Evolutionary conservation across 2,888 invertebrate species (phyloP).

Genomic region (Luperina testacea): DNA sequence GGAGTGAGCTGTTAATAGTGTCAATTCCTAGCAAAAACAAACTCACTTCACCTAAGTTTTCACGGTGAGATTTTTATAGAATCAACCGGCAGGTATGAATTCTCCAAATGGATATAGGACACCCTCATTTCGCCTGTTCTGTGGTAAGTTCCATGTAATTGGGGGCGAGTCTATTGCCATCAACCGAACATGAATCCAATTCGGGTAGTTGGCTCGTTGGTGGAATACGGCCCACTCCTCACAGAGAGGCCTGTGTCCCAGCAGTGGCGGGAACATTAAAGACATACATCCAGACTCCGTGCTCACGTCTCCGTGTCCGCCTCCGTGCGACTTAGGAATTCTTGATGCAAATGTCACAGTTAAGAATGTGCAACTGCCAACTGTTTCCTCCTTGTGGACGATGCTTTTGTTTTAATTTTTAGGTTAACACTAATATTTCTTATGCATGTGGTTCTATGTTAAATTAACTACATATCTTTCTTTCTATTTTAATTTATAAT

Average conservation of each 20-base stretch:
- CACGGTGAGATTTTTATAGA: too few species aligned
- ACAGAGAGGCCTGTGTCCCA: neutral
- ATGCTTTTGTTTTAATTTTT: neutral
- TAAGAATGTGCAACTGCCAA: neutral
- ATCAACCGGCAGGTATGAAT: neutral
- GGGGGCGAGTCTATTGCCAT: neutral
- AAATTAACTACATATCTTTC: neutral
- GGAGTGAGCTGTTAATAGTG: too few species aligned
- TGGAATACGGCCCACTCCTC: neutral
- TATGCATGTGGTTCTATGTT: neutral
- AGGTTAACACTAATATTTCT: neutral
- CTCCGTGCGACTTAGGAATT: too few species aligned
- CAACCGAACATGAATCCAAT: neutral
- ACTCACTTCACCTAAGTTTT: too few species aligned
- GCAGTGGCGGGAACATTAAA: neutral
- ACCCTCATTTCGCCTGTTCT: neutral
- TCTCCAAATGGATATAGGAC: neutral
- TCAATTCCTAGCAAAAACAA: too few species aligned
- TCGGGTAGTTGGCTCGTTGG: neutral
- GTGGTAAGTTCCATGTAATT: neutral
- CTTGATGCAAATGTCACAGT: neutral
- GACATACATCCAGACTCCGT: neutral
- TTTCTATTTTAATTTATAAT: neutral
- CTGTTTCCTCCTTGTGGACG: neutral
- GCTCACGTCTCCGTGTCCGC: neutral